Conservation (phyloP, 2,888 invertebrate species). For the Diplazon laetatorius region DNA sequence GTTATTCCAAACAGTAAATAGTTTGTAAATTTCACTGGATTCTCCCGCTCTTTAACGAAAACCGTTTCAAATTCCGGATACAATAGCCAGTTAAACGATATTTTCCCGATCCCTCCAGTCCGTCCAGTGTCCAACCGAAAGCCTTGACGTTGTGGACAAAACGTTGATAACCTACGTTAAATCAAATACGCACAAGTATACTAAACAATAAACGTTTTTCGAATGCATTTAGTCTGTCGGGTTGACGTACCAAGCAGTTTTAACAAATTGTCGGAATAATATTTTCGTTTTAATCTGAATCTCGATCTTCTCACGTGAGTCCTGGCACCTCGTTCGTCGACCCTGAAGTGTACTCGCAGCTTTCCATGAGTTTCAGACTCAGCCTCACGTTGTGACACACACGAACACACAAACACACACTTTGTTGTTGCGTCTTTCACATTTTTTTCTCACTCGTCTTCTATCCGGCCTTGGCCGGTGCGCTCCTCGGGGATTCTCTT, state of each 20-base stretch:
- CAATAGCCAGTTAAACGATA: constrained; percentile 27
- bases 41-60: no score
- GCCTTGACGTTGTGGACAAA: constrained; percentile 18
- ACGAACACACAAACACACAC: no score
- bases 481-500: constrained; percentile 41
- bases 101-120: constrained; percentile 23
- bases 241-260: constrained; percentile 23
- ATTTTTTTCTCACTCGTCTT: constrained; percentile 13
- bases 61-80: no score
- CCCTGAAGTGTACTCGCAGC: constrained; percentile 30
- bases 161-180: constrained; percentile 14
- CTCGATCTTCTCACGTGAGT: constrained; percentile 33
- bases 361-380: constrained; percentile 51
- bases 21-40: no score
- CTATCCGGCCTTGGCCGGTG: constrained; percentile 1
- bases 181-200: no score
- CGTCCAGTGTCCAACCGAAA: neutral
- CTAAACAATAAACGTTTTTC: no score
- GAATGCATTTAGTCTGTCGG: neutral
- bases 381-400: neutral
- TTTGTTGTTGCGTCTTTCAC: neutral
- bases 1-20: no score
- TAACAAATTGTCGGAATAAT: constrained; percentile 56
- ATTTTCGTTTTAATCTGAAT: constrained; percentile 52
- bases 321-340: constrained; percentile 60